A percentile compares a stretch with the other conserved stretches of the same genome.
phyloP scores from a whole-genome alignment of 2,888 invertebrate genomes.

The Celastrina argiolus region DNA sequence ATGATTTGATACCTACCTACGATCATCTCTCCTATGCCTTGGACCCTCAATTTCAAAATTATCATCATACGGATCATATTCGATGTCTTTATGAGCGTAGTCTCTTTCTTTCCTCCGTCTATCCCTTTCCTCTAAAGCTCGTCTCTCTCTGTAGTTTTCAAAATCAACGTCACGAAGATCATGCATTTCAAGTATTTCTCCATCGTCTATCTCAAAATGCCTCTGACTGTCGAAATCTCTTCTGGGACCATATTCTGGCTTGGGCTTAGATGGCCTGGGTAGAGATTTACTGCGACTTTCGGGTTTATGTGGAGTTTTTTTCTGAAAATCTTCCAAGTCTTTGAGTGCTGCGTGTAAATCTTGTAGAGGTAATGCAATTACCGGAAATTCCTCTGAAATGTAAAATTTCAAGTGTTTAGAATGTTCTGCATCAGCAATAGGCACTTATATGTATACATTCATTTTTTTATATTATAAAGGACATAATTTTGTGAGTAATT shows the following conservation, averaged over 20 bases:
- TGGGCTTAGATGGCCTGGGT: conserved; percentile 56
- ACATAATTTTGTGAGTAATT: too few species aligned
- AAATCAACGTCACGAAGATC: conserved; percentile 66
- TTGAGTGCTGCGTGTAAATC: conserved; percentile 66
- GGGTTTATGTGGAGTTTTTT: conserved; percentile 50
- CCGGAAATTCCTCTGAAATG: conserved; percentile 59
- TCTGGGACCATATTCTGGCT: conserved; percentile 54
- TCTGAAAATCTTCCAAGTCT: conserved; percentile 58
- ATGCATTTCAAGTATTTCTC: conserved; percentile 65
- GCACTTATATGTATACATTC: too few species aligned
- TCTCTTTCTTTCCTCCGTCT: conserved; percentile 44
- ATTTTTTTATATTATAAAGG: too few species aligned
- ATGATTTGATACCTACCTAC: conserved; percentile 1
- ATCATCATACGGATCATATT: conserved; percentile 67
- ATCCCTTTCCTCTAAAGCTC: conserved; percentile 50
- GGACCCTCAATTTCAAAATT: conserved; percentile 62
- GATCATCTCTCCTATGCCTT: conserved; percentile 39
- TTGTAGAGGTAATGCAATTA: conserved; percentile 64
- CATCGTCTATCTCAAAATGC: conserved; percentile 51
- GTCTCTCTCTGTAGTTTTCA: conserved; percentile 72
- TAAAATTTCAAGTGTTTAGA: not conserved
- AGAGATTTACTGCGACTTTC: conserved; percentile 61
- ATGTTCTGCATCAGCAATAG: too few species aligned
- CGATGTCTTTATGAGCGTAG: conserved; percentile 52
- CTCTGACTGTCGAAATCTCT: conserved; percentile 53